These are phyloP conservation scores for Austrofundulus limnaeus DNA, from an alignment of 2,113 vertebrate species.

Conservation along the genomic window DNA sequence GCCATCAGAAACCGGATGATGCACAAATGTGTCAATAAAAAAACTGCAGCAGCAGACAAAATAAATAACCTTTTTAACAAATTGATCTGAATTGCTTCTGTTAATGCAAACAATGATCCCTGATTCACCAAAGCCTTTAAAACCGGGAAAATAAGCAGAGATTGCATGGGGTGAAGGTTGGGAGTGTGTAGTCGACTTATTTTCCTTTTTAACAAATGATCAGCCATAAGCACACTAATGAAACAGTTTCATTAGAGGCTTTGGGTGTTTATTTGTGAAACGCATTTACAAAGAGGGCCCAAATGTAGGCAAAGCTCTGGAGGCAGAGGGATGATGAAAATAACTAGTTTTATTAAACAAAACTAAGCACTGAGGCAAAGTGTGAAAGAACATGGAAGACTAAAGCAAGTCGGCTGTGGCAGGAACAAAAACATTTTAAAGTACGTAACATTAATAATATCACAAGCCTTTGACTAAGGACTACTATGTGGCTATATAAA, in stretches of 20 bases:
- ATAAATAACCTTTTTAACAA: constrained; percentile 18
- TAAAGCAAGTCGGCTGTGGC: too few relatives aligned
- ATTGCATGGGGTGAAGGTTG: neutral
- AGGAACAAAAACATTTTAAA: too few relatives aligned
- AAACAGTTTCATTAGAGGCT: constrained; percentile 7
- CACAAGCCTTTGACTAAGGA: too few relatives aligned
- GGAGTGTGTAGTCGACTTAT: neutral
- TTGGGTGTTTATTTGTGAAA: neutral
- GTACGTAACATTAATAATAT: too few relatives aligned
- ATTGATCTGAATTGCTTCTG: constrained; percentile 34
- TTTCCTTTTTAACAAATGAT: constrained; percentile 16
- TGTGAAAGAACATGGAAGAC: too few relatives aligned
- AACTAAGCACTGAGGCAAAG: too few relatives aligned
- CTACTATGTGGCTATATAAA: too few relatives aligned
- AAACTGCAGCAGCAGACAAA: constrained; percentile 12
- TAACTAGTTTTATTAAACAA: too few relatives aligned
- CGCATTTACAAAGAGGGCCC: too few relatives aligned
- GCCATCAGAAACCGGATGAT: neutral
- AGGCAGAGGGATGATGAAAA: too few relatives aligned
- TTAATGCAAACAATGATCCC: constrained; percentile 52
- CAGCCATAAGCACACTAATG: constrained; percentile 10
- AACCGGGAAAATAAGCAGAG: constrained; percentile 13
- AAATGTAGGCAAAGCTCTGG: too few relatives aligned
- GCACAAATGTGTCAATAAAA: neutral
- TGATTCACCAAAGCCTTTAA: constrained; percentile 39